Evolutionary conservation across 2,113 vertebrate species (phyloP).

Genomic region (Alaudala cheleensis): DNA sequence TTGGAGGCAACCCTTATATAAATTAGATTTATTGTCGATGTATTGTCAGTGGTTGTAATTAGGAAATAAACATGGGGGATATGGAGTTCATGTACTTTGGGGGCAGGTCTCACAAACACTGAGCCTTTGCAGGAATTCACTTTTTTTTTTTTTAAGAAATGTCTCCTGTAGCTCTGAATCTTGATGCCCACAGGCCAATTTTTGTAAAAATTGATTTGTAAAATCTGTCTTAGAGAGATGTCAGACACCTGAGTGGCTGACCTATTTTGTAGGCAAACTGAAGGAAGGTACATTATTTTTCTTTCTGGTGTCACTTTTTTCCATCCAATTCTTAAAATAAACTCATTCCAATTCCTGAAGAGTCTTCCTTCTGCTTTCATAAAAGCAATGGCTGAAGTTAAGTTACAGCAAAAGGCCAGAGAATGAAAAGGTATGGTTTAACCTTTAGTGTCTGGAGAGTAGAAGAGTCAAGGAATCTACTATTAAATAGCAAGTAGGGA

Average conservation of each 20-base stretch:
- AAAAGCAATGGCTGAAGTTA: background rate
- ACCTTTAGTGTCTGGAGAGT: background rate
- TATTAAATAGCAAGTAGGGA: background rate
- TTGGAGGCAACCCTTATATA: background rate
- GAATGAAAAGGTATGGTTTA: background rate
- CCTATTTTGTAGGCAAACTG: background rate
- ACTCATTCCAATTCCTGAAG: background rate
- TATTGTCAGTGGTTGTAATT: background rate
- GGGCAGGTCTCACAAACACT: background rate
- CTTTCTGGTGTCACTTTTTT: background rate
- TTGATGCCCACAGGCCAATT: background rate
- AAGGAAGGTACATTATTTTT: background rate
- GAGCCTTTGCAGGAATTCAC: background rate
- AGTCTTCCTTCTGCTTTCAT: background rate
- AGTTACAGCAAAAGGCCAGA: background rate
- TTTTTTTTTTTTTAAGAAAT: background rate
- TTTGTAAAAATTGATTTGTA: background rate
- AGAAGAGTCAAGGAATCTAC: background rate
- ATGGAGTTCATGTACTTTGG: background rate
- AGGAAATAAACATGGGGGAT: background rate
- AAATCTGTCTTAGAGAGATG: background rate
- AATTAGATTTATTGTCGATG: background rate
- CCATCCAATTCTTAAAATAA: background rate
- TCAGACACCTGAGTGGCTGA: background rate
- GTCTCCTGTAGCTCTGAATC: background rate